phyloP scores from a whole-genome alignment of 2,888 invertebrate species.

The Helobdella robusta region DNA sequence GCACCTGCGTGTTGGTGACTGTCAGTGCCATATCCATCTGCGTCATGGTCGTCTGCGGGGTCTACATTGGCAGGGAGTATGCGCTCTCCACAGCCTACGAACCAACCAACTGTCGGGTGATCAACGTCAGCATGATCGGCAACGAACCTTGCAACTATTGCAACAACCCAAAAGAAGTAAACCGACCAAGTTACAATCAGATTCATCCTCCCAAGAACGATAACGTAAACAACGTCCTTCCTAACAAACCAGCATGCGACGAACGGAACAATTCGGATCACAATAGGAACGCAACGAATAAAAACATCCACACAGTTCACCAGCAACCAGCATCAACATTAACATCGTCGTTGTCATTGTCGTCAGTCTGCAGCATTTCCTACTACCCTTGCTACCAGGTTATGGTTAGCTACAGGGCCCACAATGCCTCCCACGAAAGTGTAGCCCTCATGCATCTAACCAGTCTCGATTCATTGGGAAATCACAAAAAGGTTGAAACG shows the following conservation, averaged over 20 bases:
- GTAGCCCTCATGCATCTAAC: slow-evolving; percentile 33
- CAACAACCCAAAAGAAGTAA: slow-evolving; percentile 24
- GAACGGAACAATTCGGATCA: no score
- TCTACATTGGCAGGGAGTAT: slow-evolving; percentile 36
- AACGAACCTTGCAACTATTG: slow-evolving; percentile 32
- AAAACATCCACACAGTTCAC: not conserved
- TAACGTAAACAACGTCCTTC: no score
- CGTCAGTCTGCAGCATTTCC: slow-evolving; percentile 30
- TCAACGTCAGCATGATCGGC: slow-evolving; percentile 24
- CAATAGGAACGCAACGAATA: not conserved
- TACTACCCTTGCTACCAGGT: slow-evolving; percentile 33
- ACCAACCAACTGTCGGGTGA: slow-evolving; percentile 30
- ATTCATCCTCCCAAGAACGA: slow-evolving; percentile 31
- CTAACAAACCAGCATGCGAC: no score
- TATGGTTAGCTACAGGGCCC: slow-evolving; percentile 29
- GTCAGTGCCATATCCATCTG: slow-evolving; percentile 34
- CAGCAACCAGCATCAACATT: not conserved
- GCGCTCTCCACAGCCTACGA: slow-evolving; percentile 33
- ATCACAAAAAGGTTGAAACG: slow-evolving; percentile 30
- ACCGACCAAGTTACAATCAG: not conserved
- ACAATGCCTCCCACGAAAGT: not conserved
- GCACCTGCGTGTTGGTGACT: slow-evolving; percentile 36
- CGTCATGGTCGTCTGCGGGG: slow-evolving; percentile 36
- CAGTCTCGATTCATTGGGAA: slow-evolving; percentile 35
- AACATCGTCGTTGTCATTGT: slow-evolving; percentile 1